Base-by-base conservation (phyloP, 2,888 invertebrate species). In the Drosophila ochracea region DNA sequence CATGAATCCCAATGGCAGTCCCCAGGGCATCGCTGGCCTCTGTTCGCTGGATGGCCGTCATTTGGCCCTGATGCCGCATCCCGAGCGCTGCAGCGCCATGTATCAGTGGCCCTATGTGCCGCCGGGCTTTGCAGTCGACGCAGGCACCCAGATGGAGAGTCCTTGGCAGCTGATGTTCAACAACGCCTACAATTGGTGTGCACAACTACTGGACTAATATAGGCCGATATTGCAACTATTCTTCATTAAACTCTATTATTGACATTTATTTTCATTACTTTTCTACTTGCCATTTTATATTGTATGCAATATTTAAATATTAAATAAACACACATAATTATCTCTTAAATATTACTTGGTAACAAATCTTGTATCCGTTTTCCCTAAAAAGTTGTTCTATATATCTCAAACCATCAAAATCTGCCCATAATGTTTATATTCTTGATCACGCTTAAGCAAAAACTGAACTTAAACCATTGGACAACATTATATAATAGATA, bases 51-150 rank as follows among this genome's bases (percentile, higher is more conserved):
- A 99, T 94, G 99, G 99, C 0, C 95, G 99, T 6, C 99, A 99
- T 94, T 94, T 99, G 83, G 99, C 99, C 0, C 95, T 99, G 95
- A 99, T 99, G 99, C 99, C 99, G 4, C 99, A 99, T 94, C 99
- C 99, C 0, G 99, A 99, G 94, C 95, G 99, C 74, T 98, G 97
- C 91, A 96, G 97, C 72, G 95, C 97, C 83, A 95, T 96, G 82
- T 98, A 98, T 97, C 99, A 99, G 93, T 98, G 98, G 96, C 96
- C 98, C 1, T 96, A 96, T 91, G 93, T 94, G 80, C 95, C 95
- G 10, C 92, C 93, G 10, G 92, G 93, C 64, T 95, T 95, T 92
- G 71, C 73, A 19, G 77, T 88, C 10, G 21, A 71, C 9, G 47
- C 59, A 2, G 25, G 1, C 6, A 84, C 91, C 33, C 94, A 94